Percentiles rank a stretch among this genome's conserved stretches.
Conservation (phyloP, 2,113 vertebrate genomes). For the Oryzias melastigma region DNA sequence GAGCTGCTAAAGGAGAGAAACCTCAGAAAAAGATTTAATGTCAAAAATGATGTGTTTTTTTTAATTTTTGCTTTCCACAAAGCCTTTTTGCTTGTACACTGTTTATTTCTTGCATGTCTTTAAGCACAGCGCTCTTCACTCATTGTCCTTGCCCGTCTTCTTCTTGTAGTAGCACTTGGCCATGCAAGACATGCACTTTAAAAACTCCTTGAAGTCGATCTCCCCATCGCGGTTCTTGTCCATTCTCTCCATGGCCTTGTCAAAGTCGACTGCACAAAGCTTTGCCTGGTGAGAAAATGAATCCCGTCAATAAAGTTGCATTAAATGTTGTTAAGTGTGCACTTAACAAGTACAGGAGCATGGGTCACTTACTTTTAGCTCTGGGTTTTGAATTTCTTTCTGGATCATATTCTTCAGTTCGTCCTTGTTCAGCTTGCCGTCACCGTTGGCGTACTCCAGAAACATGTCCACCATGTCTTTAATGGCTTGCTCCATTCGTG, state of each 20-base stretch:
- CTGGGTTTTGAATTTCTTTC: background rate
- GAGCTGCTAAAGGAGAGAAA: too few relatives aligned
- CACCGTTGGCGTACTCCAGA: background rate
- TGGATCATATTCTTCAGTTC: background rate
- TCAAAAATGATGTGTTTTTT: too few relatives aligned
- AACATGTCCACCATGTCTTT: background rate
- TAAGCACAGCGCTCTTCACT: background rate
- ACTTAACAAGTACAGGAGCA: background rate
- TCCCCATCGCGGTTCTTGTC: background rate
- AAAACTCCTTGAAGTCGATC: background rate
- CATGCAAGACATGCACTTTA: background rate
- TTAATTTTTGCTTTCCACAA: too few relatives aligned
- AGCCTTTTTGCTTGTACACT: too few relatives aligned
- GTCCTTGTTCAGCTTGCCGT: background rate
- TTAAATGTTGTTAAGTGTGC: background rate
- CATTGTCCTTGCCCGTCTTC: background rate
- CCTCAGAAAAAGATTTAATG: too few relatives aligned
- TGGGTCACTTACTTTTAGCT: constrained; percentile 10
- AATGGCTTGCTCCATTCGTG: background rate
- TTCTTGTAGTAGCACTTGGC: background rate
- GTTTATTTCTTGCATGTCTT: too few relatives aligned
- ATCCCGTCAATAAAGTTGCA: background rate
- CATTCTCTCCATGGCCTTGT: background rate
- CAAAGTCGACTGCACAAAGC: background rate
- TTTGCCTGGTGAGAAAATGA: constrained; percentile 2